A percentile compares a stretch with the other conserved stretches of the same genome.
Conservation (phyloP, 2,113 vertebrate genomes). For the Notarius quadriscutis region DNA sequence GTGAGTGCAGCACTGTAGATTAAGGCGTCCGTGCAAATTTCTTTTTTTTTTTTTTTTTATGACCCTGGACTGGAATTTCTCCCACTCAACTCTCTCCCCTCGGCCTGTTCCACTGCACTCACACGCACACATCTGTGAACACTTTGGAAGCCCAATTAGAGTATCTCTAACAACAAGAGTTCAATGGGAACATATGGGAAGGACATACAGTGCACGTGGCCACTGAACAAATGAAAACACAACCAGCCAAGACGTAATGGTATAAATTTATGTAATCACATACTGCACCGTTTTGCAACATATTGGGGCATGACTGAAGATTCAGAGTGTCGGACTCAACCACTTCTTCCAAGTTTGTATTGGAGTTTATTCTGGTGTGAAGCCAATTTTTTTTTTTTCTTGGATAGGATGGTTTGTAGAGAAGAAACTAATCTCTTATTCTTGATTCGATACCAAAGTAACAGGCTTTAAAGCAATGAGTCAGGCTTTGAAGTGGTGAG, state of each 20-base stretch:
- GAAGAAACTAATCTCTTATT: background rate
- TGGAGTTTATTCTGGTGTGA: background rate
- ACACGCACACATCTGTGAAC: constrained; percentile 56
- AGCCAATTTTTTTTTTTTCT: background rate
- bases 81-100: constrained; percentile 11
- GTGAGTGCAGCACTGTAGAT: background rate
- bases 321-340: background rate
- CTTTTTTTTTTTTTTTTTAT: constrained; percentile 14
- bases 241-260: constrained; percentile 9
- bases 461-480: constrained; percentile 29
- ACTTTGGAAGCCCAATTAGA: constrained; percentile 58
- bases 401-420: background rate
- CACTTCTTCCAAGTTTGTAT: no score
- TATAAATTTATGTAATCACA: constrained; percentile 17
- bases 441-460: constrained; percentile 22
- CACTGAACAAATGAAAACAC: constrained; percentile 41
- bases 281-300: background rate
- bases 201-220: constrained; percentile 32
- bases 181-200: constrained; percentile 40
- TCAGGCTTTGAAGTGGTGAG: constrained; percentile 19
- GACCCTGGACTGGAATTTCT: constrained; percentile 43
- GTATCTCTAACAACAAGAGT: constrained; percentile 55
- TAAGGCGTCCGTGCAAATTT: constrained; percentile 12
- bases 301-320: background rate
- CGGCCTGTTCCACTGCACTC: constrained; percentile 19